Base-by-base conservation (phyloP, 2,888 invertebrate genomes). In the Lampropteryx suffumata region DNA sequence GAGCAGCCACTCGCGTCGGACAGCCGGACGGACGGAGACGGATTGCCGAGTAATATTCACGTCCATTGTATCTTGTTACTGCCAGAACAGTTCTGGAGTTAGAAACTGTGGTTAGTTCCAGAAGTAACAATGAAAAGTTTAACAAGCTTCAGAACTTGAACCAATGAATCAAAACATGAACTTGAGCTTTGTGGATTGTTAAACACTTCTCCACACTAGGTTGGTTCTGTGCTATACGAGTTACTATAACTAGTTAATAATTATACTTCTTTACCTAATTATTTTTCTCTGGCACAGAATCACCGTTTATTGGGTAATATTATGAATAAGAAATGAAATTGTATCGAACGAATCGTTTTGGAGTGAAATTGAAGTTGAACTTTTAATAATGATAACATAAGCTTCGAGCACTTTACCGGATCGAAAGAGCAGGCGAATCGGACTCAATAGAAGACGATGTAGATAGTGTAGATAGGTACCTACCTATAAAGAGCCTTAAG, bases 1-100 rank as follows among this genome's bases (percentile, higher is more conserved):
- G 30, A 14, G n/a, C 49, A 48, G 35, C 40, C 29, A 32, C 14
- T 42, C 32, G 44, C 33, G 33, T 39, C 46, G 28, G 53, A 55
- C 57, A 48, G 45, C 49, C 55, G 49, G 70, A 69, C 57, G 47
- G 69, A 69, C 70, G 59, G 51, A 59, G 68, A 71, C 65, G 43
- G 67, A 70, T 70, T 42, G 57, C 34, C 40, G 47, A 17, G 52
- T 63, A 57, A 64, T 66, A 63, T 64, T 64, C 53, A 59, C 58
- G 55, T 48, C 58, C 56, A 63, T 61, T 65, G 58, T 40, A 40
- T 33, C 47, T 39, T 45, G 44, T 30, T 10, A 35, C 17, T 12
- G 8, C 2, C 17, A 35, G 27, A 27, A 43, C 21, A 28, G 43
- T 37, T 34, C 27, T 27, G 37, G 13, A 7, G 12, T 40, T 24